Conservation (phyloP, 2,888 invertebrate species). For the Tanaodytes sp. region DNA sequence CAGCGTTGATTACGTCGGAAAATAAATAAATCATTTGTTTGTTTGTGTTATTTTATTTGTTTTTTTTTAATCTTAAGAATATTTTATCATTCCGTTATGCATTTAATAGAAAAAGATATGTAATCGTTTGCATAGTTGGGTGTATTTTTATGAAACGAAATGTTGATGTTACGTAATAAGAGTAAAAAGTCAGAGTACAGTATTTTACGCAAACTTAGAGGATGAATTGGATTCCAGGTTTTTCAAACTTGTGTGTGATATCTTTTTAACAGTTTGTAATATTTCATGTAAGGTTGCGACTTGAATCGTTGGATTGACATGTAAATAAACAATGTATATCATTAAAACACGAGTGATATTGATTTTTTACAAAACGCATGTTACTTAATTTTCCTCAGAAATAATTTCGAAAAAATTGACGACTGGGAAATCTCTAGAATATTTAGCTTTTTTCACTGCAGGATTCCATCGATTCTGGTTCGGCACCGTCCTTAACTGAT, state of each 20-base stretch:
- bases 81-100: constrained; percentile 11
- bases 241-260: neutral
- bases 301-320: constrained; percentile 8
- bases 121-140: neutral
- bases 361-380: too few species aligned
- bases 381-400: too few species aligned
- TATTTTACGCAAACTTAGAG: too few species aligned
- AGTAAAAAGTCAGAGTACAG: neutral
- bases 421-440: too few species aligned
- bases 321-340: constrained; percentile 17
- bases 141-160: constrained; percentile 26
- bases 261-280: neutral
- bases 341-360: neutral
- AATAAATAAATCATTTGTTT: constrained; percentile 38
- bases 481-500: too few species aligned
- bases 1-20: constrained; percentile 50
- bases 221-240: neutral
- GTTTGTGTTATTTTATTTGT: constrained; percentile 6
- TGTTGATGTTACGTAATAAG: neutral
- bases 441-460: too few species aligned
- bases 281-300: neutral
- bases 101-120: constrained; percentile 14
- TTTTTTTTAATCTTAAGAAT: neutral
- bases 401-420: too few species aligned
- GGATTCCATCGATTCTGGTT: too few species aligned